These are phyloP conservation scores for Lysandra coridon DNA, from an alignment of 2,888 invertebrate species.

Conservation along the genomic window DNA sequence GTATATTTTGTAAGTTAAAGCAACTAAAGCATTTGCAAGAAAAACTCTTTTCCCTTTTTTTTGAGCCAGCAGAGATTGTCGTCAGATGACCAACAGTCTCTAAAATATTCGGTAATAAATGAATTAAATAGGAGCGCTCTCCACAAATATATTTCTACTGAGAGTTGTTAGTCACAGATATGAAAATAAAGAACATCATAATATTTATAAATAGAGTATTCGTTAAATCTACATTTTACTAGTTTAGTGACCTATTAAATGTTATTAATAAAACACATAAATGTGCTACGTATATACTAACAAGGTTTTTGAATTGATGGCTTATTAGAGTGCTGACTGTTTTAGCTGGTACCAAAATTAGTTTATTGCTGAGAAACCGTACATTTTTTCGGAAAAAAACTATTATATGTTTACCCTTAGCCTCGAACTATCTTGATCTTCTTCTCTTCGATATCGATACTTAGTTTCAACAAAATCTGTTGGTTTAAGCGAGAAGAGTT, in stretches of 20 bases:
- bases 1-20: background rate
- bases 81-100: background rate
- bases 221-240: background rate
- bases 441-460: no score
- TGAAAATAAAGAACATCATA: background rate
- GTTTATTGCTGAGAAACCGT: no score
- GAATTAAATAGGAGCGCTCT: background rate
- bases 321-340: no score
- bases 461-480: no score
- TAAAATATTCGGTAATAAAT: background rate
- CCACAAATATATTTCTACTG: background rate
- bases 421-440: no score
- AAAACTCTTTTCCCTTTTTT: no score
- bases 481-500: no score
- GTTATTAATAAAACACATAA: background rate
- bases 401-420: no score
- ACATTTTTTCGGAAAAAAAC: no score
- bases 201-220: constrained; percentile 8
- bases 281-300: background rate
- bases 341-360: no score
- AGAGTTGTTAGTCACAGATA: background rate
- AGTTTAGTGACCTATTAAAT: background rate
- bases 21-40: background rate
- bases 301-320: no score
- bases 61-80: background rate